phyloP scores from a whole-genome alignment of 2,797 vertebrate species.

The Megaceryle alcyon region DNA sequence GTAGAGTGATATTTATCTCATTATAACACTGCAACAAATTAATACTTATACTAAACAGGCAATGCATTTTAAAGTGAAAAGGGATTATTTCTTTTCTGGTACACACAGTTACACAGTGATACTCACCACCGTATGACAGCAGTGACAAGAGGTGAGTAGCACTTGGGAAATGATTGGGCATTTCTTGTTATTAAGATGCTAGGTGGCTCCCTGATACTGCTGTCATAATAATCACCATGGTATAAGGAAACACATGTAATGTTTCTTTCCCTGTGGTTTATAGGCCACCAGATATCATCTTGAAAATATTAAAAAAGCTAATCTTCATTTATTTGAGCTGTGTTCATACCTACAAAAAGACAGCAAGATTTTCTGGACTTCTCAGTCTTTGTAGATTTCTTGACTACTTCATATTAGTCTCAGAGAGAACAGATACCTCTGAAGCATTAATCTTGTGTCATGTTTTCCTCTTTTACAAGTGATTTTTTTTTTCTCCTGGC shows the following conservation, averaged over 20 bases:
- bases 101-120: neutral
- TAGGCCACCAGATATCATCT: neutral
- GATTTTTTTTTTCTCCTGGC: neutral
- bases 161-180: neutral
- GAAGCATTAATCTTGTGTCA: neutral
- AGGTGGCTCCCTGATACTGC: neutral
- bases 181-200: neutral
- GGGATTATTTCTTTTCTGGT: neutral
- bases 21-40: neutral
- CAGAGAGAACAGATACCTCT: neutral
- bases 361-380: neutral
- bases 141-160: neutral
- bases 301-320: neutral
- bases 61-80: neutral
- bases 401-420: fast-evolving
- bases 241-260: neutral
- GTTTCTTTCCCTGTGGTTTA: neutral
- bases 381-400: neutral
- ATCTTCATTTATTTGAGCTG: neutral
- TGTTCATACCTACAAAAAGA: neutral
- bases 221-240: neutral
- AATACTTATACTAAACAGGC: neutral
- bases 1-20: neutral
- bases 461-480: neutral
- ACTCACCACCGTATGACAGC: neutral